Conservation (phyloP, 2,888 invertebrate species). For the Quadroppia sp. region DNA sequence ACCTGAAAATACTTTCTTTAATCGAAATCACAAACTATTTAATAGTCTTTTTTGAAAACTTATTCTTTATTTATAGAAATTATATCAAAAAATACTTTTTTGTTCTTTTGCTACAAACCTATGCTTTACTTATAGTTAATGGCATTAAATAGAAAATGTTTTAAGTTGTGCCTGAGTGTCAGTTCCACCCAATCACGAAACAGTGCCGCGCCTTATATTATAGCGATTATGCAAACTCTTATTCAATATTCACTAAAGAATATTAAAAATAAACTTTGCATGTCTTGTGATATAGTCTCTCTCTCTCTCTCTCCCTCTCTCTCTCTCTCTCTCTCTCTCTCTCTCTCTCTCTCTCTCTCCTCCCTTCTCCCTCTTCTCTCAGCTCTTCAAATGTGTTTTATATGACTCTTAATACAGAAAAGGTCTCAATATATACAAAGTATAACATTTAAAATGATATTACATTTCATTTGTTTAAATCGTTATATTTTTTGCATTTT, state of each 20-base stretch:
- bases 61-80: not conserved
- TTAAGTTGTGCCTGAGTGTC: not conserved
- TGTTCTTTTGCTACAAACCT: not conserved
- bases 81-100: not conserved
- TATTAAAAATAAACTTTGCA: conserved; percentile 24
- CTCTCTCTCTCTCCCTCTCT: not conserved
- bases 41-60: not conserved
- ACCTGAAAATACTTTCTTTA: not conserved
- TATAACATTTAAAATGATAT: too few species aligned
- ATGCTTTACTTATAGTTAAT: not conserved
- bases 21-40: conserved; percentile 3
- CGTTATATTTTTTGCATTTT: too few species aligned
- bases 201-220: conserved; percentile 19
- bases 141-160: not conserved
- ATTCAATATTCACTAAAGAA: not conserved
- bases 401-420: not conserved
- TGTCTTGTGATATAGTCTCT: not conserved
- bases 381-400: not conserved
- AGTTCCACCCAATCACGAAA: conserved; percentile 28
- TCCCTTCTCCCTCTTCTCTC: not conserved
- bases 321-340: not conserved
- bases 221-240: not conserved
- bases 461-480: too few species aligned
- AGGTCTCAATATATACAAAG: too few species aligned
- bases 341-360: not conserved